These are phyloP conservation scores for Melanostigma gelatinosum DNA, from an alignment of 2,113 vertebrate species.

Conservation along the genomic window DNA sequence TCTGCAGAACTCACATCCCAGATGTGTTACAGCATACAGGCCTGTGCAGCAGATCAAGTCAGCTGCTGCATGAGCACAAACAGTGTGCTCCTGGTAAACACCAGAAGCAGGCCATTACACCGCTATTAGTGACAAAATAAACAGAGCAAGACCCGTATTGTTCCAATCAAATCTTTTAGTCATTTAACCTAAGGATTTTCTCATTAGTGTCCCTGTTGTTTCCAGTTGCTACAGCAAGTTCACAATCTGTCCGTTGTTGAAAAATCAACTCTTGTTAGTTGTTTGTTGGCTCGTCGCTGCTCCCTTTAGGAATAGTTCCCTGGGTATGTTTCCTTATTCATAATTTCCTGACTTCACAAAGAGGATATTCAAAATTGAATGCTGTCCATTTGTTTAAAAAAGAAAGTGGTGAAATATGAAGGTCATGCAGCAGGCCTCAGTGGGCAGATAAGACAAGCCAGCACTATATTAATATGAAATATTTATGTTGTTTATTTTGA, in stretches of 20 bases:
- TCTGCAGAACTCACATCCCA: constrained; percentile 19
- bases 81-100: constrained; percentile 15
- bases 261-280: background rate
- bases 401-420: background rate
- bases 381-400: background rate
- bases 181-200: constrained; percentile 7
- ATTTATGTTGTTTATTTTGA: background rate
- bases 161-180: constrained; percentile 17
- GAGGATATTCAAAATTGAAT: background rate
- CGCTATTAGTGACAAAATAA: constrained; percentile 10
- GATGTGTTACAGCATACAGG: constrained; percentile 20
- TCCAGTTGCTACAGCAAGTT: background rate
- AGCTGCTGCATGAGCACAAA: background rate
- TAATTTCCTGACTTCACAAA: background rate
- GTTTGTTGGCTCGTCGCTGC: background rate
- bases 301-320: background rate
- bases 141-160: constrained; percentile 5
- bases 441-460: background rate
- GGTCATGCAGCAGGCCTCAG: background rate
- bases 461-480: background rate
- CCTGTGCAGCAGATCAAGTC: background rate
- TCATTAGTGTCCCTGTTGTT: constrained; percentile 4
- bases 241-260: constrained; percentile 1
- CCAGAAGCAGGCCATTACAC: constrained; percentile 10
- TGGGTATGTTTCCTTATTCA: background rate